phyloP scores from a whole-genome alignment of 2,888 invertebrate genomes.

The Standfussiana lucernea region DNA sequence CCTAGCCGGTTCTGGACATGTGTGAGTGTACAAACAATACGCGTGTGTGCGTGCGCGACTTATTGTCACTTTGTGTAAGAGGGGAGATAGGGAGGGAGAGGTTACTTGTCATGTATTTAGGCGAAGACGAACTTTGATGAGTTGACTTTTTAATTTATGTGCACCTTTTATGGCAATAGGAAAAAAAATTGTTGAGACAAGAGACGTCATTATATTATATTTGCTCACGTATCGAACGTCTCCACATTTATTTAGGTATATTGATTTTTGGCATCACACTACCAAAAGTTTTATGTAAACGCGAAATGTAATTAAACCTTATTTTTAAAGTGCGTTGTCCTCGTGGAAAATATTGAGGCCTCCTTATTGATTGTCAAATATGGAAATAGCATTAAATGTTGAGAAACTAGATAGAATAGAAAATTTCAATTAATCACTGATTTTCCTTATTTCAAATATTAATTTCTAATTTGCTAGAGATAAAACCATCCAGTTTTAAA shows the following conservation, averaged over 20 bases:
- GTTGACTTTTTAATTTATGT: constrained; percentile 89
- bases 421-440: neutral
- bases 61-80: constrained; percentile 89
- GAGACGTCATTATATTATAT: constrained; percentile 73
- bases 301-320: constrained; percentile 73
- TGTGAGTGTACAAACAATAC: constrained; percentile 87
- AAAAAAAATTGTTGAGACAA: constrained; percentile 70
- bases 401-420: neutral
- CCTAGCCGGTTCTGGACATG: constrained; percentile 84
- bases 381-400: constrained; percentile 36
- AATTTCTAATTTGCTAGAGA: neutral
- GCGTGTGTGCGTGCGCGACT: constrained; percentile 84
- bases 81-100: constrained; percentile 88
- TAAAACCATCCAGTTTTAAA: neutral
- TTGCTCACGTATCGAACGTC: constrained; percentile 77
- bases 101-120: constrained; percentile 90
- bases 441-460: neutral
- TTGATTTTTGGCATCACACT: constrained; percentile 85
- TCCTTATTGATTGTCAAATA: constrained; percentile 38
- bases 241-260: constrained; percentile 80
- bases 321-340: constrained; percentile 67
- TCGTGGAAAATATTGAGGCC: constrained; percentile 43
- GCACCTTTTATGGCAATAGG: constrained; percentile 77
- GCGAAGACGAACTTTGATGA: constrained; percentile 88
- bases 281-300: constrained; percentile 81